phyloP scores from a whole-genome alignment of 2,113 vertebrate species.

The Herpetotheres cachinnans region DNA sequence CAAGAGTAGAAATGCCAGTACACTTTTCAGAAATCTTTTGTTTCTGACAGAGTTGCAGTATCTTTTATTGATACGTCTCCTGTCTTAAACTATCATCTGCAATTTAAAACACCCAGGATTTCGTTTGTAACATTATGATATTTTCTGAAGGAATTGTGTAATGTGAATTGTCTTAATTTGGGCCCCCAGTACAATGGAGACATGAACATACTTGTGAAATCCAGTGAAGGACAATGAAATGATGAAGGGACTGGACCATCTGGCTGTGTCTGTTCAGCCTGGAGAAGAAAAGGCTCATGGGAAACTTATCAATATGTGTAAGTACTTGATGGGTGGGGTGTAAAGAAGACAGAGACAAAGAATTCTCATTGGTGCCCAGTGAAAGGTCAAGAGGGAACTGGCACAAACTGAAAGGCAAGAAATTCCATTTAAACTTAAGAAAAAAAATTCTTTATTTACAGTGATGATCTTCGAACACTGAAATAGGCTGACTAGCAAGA shows the following conservation, averaged over 20 bases:
- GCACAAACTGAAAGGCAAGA: not conserved
- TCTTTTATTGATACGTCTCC: not conserved
- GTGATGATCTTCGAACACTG: not conserved
- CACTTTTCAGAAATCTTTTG: not conserved
- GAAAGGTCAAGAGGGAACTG: not conserved
- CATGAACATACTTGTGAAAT: not conserved
- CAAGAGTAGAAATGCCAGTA: not conserved
- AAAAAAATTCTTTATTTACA: not conserved
- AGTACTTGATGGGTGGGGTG: not conserved
- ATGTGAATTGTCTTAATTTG: not conserved
- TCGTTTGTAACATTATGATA: not conserved
- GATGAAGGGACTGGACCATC: not conserved
- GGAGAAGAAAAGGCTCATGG: not conserved
- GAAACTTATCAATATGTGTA: not conserved
- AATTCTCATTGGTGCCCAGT: not conserved
- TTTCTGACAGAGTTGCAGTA: not conserved
- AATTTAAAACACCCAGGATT: not conserved
- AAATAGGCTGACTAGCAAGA: not conserved
- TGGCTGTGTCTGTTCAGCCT: not conserved
- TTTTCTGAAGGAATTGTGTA: not conserved
- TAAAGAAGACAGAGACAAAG: not conserved
- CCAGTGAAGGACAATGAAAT: not conserved
- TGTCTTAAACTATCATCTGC: not conserved
- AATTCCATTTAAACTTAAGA: not conserved
- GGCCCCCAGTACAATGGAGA: not conserved